These are phyloP conservation scores for Lagopus muta DNA, from an alignment of 2,113 vertebrate genomes.

Conservation along the genomic window DNA sequence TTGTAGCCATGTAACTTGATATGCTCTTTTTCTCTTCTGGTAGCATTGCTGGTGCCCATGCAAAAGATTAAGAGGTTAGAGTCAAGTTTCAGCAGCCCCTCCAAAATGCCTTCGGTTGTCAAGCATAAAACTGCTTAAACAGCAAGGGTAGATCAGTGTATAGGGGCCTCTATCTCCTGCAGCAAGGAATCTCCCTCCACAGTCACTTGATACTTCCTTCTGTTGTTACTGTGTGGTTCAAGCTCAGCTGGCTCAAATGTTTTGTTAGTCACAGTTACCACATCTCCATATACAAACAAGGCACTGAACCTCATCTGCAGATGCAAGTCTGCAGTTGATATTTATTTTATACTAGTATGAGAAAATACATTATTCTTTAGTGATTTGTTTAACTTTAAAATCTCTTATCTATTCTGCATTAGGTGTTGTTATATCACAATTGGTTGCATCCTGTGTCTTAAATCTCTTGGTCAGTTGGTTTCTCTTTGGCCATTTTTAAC, in stretches of 20 bases:
- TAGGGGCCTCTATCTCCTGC: not conserved
- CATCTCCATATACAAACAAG: not conserved
- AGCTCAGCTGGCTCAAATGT: too few relatives aligned
- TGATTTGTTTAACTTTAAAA: not conserved
- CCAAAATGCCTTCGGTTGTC: not conserved
- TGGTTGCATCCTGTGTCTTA: not conserved
- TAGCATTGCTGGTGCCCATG: not conserved
- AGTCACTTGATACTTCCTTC: not conserved
- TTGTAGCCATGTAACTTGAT: not conserved
- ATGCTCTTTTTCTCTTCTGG: not conserved
- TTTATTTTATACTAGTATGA: not conserved
- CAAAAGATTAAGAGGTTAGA: not conserved
- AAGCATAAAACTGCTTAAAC: not conserved
- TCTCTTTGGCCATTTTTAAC: not conserved
- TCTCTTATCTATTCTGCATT: too few relatives aligned
- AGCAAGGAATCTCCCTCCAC: not conserved
- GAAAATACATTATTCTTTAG: not conserved
- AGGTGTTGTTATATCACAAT: not conserved
- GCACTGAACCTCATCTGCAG: not conserved
- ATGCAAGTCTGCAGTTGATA: not conserved
- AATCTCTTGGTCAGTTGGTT: not conserved
- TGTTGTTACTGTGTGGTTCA: too few relatives aligned
- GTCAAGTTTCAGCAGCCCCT: fast-evolving
- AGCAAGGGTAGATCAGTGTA: not conserved
- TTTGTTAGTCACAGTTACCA: too few relatives aligned